Conservation (phyloP, 2,113 vertebrate species). For the Amblyopsis rosae region DNA sequence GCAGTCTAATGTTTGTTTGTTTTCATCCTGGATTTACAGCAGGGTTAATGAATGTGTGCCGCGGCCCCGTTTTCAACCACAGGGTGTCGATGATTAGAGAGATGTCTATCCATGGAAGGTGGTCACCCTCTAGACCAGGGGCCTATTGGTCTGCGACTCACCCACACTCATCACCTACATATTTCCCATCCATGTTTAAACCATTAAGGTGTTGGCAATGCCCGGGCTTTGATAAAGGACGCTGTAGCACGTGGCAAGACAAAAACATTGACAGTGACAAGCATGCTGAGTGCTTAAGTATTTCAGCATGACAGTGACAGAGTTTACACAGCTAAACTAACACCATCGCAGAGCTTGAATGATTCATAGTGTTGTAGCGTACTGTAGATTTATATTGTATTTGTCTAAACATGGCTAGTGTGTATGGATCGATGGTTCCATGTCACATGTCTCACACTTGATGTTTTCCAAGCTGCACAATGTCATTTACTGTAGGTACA, state of each 20-base stretch:
- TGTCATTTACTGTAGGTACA: neutral
- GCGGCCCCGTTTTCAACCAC: constrained; percentile 31
- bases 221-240: constrained; percentile 14
- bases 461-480: neutral
- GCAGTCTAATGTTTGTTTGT: constrained; percentile 35
- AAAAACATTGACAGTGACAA: constrained; percentile 4
- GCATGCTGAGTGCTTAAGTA: neutral
- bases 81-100: constrained; percentile 41
- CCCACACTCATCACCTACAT: neutral
- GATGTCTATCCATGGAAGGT: constrained; percentile 23
- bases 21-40: constrained; percentile 43
- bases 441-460: neutral
- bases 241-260: neutral
- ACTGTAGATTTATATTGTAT: neutral
- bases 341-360: neutral
- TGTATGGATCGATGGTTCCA: neutral
- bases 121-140: constrained; percentile 2
- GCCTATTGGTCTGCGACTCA: constrained; percentile 2
- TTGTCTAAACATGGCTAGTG: neutral
- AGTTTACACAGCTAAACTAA: constrained; percentile 2
- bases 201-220: constrained; percentile 25
- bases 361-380: constrained; percentile 3
- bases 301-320: neutral
- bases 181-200: constrained; percentile 11
- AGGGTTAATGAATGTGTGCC: constrained; percentile 46